Evolutionary conservation across 1,140 invertebrate genomes (phyloP), one percentile per base, ranked within the genome.

Genomic region (Drosophila truncata): DNA sequence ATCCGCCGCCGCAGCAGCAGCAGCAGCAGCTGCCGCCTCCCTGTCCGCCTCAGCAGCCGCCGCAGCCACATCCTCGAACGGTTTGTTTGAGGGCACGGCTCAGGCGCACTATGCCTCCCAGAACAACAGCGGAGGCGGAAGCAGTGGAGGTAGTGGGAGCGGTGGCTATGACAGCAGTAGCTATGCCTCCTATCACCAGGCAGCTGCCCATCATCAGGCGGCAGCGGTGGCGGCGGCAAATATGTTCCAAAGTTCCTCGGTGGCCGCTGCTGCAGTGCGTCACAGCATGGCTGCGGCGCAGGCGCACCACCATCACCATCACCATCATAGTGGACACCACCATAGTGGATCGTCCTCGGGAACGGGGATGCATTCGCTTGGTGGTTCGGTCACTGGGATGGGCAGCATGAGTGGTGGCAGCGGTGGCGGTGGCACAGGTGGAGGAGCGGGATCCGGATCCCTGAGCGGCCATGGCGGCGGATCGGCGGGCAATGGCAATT

Each of bases 181-280:
- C 33, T 92, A 92, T 67, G 91, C 91, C 64, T 87, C 84, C 29
- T 92, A 92, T 41, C 91, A 92, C 54, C 91, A 92, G 77, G 87
- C 83, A 75, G 91, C 82, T 37, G 91, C 88, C 42, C 91, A 86
- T 47, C 91, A 91, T 58, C 91, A 83, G 58, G 91, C 91, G 23
- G 91, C 87, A 16, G 91, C 87, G 2, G 91, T 88, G 39, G 90
- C 90, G 13, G 90, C 90, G 14, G 90, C 90, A 58, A 86, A 86
- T 54, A 91, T 91, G 90, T 91, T 91, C 83, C 90, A 91, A 90
- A 91, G 85, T 83, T 91, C 90, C 81, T 88, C 88, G 27, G 90
- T 82, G 63, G 88, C 88, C 52, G 88, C 88, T 25, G 87, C 87
- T 9, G 87, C 87, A 18, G 90, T 91, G 69, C 85, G 90, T 42